Evolutionary conservation across 2,888 invertebrate species (phyloP), one percentile per base, ranked within the genome.

Genomic region (Lasioglossum leucozonium): DNA sequence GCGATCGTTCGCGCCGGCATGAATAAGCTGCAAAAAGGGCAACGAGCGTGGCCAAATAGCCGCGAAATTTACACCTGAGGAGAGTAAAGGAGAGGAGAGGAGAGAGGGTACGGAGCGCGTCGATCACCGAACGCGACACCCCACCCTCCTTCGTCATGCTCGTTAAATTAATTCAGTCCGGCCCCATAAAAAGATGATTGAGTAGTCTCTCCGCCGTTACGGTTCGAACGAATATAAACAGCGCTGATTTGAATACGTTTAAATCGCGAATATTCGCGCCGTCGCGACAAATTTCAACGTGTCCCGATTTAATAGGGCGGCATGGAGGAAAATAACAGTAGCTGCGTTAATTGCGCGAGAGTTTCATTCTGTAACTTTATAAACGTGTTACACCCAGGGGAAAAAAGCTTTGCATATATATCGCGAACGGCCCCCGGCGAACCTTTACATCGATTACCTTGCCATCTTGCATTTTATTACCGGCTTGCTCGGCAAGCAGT

Each of bases 11-110:
- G 34, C 58, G 4, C n/a, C 69, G 30, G 62, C 42, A 37, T 47
- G 26, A 37, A 34, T 13, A 42, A 55, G 34, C 26, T 16, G 42
- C 22, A 79, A 55, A 77, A 69, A 37, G 44, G 26, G 16, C 40
- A 34, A 55, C 34, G 13, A n/a, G 42, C 51, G 55, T 3, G 30
- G 30, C 51, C 51, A 80, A 86, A 81, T 72, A 81, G 58, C 26
- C 34, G 73, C 58, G 76, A 87, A 86, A 87, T 86, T 82, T 77
- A 55, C 77, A 51, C 40, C 58, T n/a, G 65, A 34, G 22, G 51
- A n/a, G 13, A n/a, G n/a, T n/a, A n/a, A n/a, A n/a, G n/a, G n/a
- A n/a, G n/a, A n/a, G n/a, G n/a, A n/a, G n/a, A n/a, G n/a, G n/a
- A 51, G n/a, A 51, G 51, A 2, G 51, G 10, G 51, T 22, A 51